Evolutionary conservation across 2,797 vertebrate genomes (phyloP).

Genomic region (Caiman crocodilus): DNA sequence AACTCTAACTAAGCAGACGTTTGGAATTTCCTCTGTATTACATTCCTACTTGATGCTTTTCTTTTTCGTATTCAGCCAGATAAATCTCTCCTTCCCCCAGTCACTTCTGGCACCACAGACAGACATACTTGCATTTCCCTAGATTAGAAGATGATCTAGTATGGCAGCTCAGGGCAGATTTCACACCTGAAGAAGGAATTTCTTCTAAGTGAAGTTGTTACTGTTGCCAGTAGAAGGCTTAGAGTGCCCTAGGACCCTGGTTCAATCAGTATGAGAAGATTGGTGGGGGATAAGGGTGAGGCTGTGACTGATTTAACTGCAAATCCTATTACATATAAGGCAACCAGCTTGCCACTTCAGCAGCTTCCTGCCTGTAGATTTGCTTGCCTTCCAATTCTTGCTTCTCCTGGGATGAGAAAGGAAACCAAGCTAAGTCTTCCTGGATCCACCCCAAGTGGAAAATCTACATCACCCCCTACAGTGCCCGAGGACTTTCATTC

Average conservation of each 20-base stretch:
- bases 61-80: not conserved
- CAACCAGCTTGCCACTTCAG: not conserved
- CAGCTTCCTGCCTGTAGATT: not conserved
- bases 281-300: not conserved
- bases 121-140: constrained; percentile 24
- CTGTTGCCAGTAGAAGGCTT: not conserved
- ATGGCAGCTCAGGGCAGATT: constrained; percentile 17
- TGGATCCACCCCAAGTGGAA: not conserved
- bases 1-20: not conserved
- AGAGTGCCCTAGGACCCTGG: not conserved
- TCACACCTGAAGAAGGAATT: not conserved
- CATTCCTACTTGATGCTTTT: not conserved
- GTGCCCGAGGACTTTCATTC: not conserved
- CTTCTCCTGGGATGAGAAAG: not conserved
- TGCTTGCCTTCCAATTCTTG: not conserved
- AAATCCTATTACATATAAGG: not conserved
- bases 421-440: not conserved
- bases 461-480: fast-evolving
- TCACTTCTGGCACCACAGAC: constrained; percentile 2
- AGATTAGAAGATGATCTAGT: constrained; percentile 19
- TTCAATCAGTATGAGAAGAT: not conserved
- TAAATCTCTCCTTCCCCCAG: not conserved
- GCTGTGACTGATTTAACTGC: not conserved
- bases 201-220: not conserved
- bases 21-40: not conserved